Conservation (phyloP, 2,113 vertebrate species). For the Naja naja region DNA sequence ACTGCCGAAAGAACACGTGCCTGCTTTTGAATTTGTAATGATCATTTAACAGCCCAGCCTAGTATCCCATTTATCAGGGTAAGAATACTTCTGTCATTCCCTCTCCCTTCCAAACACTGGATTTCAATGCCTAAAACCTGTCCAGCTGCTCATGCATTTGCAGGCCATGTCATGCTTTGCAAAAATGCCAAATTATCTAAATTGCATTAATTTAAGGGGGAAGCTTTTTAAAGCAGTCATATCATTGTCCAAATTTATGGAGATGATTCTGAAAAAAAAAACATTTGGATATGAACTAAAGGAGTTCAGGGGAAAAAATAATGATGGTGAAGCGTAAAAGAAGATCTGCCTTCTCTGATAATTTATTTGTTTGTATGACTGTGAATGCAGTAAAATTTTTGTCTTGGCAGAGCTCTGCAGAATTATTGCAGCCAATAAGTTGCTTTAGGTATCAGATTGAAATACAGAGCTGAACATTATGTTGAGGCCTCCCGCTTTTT, state of each 20-base stretch:
- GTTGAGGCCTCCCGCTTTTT: conserved; percentile 7
- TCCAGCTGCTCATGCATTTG: background rate
- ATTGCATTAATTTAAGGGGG: background rate
- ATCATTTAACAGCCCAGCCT: background rate
- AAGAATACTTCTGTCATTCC: fast-evolving
- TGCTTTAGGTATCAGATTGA: background rate
- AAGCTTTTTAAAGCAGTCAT: background rate
- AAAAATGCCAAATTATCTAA: background rate
- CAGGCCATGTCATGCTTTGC: fast-evolving
- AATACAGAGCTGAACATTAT: background rate
- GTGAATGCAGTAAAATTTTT: background rate
- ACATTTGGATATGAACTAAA: fast-evolving
- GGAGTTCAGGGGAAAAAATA: background rate
- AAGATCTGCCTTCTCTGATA: background rate
- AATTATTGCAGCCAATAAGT: conserved; percentile 1
- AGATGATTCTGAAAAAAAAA: background rate
- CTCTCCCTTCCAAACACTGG: conserved; percentile 3
- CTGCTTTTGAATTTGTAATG: background rate
- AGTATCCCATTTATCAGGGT: fast-evolving
- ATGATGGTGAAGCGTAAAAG: fast-evolving
- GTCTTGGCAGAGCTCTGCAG: background rate
- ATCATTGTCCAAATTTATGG: background rate
- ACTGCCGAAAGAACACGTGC: background rate
- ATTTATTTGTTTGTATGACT: background rate
- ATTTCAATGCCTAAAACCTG: background rate